Evolutionary conservation across 2,888 invertebrate genomes (phyloP).

Genomic region (Synanthedon formicaeformis): DNA sequence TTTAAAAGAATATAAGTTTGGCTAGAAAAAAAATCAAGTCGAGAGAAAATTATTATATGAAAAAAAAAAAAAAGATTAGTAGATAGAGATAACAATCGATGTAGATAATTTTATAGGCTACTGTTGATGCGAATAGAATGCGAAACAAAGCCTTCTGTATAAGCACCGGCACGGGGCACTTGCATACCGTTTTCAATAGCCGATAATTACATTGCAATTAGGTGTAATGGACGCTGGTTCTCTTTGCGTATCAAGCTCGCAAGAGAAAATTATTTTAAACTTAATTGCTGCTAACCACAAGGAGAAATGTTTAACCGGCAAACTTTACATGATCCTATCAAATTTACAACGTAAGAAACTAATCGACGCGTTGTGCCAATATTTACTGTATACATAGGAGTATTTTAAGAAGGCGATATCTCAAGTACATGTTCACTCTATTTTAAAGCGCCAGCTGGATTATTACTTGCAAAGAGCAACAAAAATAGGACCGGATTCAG

Average conservation of each 20-base stretch:
- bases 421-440: too few relatives aligned
- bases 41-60: too few relatives aligned
- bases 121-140: conserved; percentile 1
- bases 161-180: conserved; percentile 13
- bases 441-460: too few relatives aligned
- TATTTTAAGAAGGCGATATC: too few relatives aligned
- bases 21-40: too few relatives aligned
- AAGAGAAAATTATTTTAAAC: conserved; percentile 28
- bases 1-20: too few relatives aligned
- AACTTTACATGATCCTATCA: conserved; percentile 5
- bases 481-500: too few relatives aligned
- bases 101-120: background rate
- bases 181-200: conserved; percentile 34
- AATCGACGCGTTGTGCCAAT: too few relatives aligned
- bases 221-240: conserved; percentile 34
- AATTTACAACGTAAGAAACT: conserved; percentile 3
- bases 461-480: too few relatives aligned
- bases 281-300: conserved; percentile 29
- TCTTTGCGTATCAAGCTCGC: conserved; percentile 20
- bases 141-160: conserved; percentile 16
- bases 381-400: too few relatives aligned
- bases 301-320: conserved; percentile 6
- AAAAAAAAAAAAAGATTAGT: too few relatives aligned
- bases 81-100: too few relatives aligned
- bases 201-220: conserved; percentile 52